Evolutionary conservation across 2,797 vertebrate genomes (phyloP).

Genomic region (Menidia menidia): DNA sequence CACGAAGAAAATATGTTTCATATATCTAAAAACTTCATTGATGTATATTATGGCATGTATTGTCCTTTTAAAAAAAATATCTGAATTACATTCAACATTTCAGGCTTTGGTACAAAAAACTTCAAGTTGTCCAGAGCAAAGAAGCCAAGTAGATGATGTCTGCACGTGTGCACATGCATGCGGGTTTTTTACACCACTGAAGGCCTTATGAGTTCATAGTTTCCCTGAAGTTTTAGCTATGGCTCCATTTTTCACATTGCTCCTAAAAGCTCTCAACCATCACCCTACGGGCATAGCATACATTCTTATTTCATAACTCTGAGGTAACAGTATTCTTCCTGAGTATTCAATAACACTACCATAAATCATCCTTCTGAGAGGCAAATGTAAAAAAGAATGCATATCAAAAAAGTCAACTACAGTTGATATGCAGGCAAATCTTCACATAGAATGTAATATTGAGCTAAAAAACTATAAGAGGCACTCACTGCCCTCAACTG

Average conservation of each 20-base stretch:
- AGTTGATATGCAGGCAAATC: constrained; percentile 50
- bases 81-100: constrained; percentile 83
- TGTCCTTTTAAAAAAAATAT: constrained; percentile 75
- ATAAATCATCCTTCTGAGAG: constrained; percentile 75
- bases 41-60: constrained; percentile 79
- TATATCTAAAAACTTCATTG: constrained; percentile 77
- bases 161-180: constrained; percentile 23
- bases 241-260: constrained; percentile 49
- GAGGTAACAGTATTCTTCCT: constrained; percentile 84
- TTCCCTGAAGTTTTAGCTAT: constrained; percentile 74
- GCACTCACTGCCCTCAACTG: constrained; percentile 29
- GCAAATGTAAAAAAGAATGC: constrained; percentile 72
- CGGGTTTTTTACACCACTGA: constrained; percentile 38
- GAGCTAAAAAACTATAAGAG: constrained; percentile 31
- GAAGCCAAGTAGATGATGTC: constrained; percentile 42
- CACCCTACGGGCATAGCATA: constrained; percentile 76
- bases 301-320: constrained; percentile 81
- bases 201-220: constrained; percentile 63
- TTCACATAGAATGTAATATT: constrained; percentile 45
- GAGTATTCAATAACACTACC: constrained; percentile 79
- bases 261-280: constrained; percentile 72
- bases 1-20: constrained; percentile 79
- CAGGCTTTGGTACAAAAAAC: constrained; percentile 72
- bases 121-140: constrained; percentile 70
- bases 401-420: constrained; percentile 55